These are phyloP conservation scores for Mimas tiliae DNA, from an alignment of 2,888 invertebrate species.

Conservation along the genomic window DNA sequence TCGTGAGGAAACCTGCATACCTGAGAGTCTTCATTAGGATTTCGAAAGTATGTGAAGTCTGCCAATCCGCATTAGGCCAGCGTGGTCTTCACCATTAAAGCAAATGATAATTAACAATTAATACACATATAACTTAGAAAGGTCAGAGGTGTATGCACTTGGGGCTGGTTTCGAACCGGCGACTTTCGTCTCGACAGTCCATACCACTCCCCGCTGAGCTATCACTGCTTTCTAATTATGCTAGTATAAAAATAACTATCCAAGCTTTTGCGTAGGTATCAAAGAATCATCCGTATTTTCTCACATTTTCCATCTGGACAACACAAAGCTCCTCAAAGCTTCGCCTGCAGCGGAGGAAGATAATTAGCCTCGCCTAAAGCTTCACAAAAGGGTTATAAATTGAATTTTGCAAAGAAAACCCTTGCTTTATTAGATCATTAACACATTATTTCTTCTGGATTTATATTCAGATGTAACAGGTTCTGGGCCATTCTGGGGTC, in stretches of 20 bases:
- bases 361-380: conserved; percentile 28
- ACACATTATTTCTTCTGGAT: background rate
- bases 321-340: conserved; percentile 6
- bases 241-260: background rate
- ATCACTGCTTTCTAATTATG: too few species aligned
- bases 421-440: conserved; percentile 10
- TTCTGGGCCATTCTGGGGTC: background rate
- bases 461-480: background rate
- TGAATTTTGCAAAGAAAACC: conserved; percentile 25
- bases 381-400: conserved; percentile 23
- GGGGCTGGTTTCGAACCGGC: too few species aligned
- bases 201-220: too few species aligned
- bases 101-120: too few species aligned
- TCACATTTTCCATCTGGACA: background rate
- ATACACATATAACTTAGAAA: too few species aligned
- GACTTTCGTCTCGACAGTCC: too few species aligned
- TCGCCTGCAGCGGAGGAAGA: conserved; percentile 21
- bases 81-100: too few species aligned
- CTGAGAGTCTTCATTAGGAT: too few species aligned
- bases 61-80: too few species aligned
- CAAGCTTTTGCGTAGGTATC: background rate
- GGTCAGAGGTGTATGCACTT: too few species aligned
- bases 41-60: too few species aligned
- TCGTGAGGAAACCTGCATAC: too few species aligned
- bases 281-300: conserved; percentile 8